Evolutionary conservation across 2,888 invertebrate genomes (phyloP).

Genomic region (Axea sp.): DNA sequence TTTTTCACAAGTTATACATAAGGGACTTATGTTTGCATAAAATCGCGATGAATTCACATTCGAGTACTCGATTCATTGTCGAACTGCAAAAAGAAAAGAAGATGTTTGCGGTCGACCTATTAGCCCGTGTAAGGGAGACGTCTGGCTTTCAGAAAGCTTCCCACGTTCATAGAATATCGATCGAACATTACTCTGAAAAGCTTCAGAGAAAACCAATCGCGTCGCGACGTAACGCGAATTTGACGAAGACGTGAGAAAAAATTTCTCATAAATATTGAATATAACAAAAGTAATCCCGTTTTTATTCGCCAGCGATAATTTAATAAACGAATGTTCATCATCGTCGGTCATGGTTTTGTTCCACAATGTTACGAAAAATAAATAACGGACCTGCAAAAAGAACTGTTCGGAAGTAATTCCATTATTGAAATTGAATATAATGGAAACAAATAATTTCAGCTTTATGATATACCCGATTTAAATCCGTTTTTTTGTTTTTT

Average conservation of each 20-base stretch:
- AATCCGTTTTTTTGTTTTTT: too few relatives aligned
- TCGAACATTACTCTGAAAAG: slow-evolving; percentile 43
- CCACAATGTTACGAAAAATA: slow-evolving; percentile 4
- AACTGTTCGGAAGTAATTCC: neutral
- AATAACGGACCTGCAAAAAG: neutral
- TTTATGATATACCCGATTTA: neutral
- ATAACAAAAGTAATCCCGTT: slow-evolving; percentile 27
- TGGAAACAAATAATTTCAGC: slow-evolving; percentile 8
- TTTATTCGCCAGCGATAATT: slow-evolving; percentile 6
- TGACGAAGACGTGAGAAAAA: slow-evolving; percentile 22
- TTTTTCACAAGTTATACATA: slow-evolving; percentile 19
- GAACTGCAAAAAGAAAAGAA: slow-evolving; percentile 55
- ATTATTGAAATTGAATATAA: slow-evolving; percentile 22
- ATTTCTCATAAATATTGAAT: slow-evolving; percentile 37
- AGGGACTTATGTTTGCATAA: slow-evolving; percentile 46
- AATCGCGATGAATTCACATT: slow-evolving; percentile 28
- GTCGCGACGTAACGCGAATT: slow-evolving; percentile 12
- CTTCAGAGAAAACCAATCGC: slow-evolving; percentile 46
- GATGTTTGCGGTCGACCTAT: slow-evolving; percentile 48
- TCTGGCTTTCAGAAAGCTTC: slow-evolving; percentile 55
- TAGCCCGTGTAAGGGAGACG: slow-evolving; percentile 53
- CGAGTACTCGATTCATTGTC: slow-evolving; percentile 50
- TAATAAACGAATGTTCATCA: slow-evolving; percentile 20
- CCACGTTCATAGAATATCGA: slow-evolving; percentile 55
- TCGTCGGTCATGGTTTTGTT: slow-evolving; percentile 6